Percentiles rank a stretch among this genome's conserved stretches.
phyloP scores from a whole-genome alignment of 2,797 vertebrate genomes.

The Gymnoscopelus microlampas region DNA sequence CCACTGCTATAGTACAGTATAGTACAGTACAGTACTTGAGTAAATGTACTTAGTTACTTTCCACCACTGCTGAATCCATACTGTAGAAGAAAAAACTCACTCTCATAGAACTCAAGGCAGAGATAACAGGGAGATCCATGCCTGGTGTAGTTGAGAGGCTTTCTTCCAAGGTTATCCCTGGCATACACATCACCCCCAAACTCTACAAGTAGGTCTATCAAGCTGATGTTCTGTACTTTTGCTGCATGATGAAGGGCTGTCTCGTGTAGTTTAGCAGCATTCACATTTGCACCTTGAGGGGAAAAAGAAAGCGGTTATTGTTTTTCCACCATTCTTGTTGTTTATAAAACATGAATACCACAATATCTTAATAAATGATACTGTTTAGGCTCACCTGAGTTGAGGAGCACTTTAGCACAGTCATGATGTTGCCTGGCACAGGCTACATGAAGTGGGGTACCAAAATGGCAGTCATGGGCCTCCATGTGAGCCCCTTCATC shows the following conservation, averaged over 20 bases:
- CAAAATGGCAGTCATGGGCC: constrained; percentile 84
- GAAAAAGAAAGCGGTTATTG: not conserved
- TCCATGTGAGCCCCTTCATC: constrained; percentile 75
- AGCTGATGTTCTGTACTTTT: constrained; percentile 81
- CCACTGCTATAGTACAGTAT: too few species aligned
- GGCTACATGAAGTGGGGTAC: constrained; percentile 93
- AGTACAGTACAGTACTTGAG: too few species aligned
- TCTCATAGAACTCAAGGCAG: constrained; percentile 90
- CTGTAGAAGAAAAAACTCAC: constrained; percentile 68
- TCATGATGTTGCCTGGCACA: constrained; percentile 89
- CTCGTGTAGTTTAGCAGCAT: constrained; percentile 92
- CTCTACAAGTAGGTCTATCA: constrained; percentile 92
- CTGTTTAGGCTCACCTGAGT: constrained; percentile 81
- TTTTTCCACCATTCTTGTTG: not conserved
- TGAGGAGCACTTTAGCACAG: constrained; percentile 90
- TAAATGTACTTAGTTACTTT: too few species aligned
- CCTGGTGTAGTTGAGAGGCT: constrained; percentile 86
- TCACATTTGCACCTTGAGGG: constrained; percentile 90
- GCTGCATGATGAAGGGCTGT: constrained; percentile 95
- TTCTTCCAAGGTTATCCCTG: constrained; percentile 89
- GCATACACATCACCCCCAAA: constrained; percentile 92
- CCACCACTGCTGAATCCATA: not conserved
- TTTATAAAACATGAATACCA: not conserved
- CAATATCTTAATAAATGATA: not conserved
- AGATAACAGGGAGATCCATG: constrained; percentile 80